A percentile compares a stretch with the other conserved stretches of the same genome.
These are phyloP conservation scores for Enteromius afrohamiltoni DNA, from an alignment of 2,797 vertebrate species.

Conservation along the genomic window DNA sequence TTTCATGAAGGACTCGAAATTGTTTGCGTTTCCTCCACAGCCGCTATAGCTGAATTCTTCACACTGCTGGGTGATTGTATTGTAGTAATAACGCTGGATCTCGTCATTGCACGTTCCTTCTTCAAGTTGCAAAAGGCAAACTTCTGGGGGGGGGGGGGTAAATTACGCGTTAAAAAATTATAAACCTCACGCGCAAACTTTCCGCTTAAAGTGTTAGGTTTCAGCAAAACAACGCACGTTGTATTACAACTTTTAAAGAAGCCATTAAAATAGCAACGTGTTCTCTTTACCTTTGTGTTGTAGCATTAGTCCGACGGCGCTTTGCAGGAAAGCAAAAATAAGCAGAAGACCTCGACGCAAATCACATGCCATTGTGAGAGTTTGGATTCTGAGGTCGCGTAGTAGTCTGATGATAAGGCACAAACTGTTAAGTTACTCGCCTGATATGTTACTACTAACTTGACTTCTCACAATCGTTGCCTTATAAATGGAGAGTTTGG, in stretches of 20 bases:
- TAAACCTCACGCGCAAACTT: not conserved
- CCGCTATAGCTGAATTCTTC: conserved; percentile 85
- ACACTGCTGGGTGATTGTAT: conserved; percentile 85
- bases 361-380: conserved; percentile 68
- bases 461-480: conserved; percentile 38
- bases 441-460: conserved; percentile 5
- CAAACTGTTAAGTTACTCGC: not conserved
- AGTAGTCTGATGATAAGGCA: not conserved
- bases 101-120: conserved; percentile 81
- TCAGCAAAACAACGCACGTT: not conserved
- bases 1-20: conserved; percentile 79
- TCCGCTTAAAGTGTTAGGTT: not conserved
- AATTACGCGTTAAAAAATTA: not conserved
- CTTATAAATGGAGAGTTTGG: conserved; percentile 56
- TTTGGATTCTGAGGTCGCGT: not conserved
- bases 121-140: conserved; percentile 82
- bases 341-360: conserved; percentile 59
- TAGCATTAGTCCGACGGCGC: conserved; percentile 48
- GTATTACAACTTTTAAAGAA: not conserved
- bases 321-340: conserved; percentile 55
- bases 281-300: conserved; percentile 49
- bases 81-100: conserved; percentile 83
- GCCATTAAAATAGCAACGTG: not conserved
- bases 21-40: conserved; percentile 89
- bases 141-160: conserved; percentile 63